These are phyloP conservation scores for Ammospiza maritima DNA, from an alignment of 2,797 vertebrate species.

Conservation along the genomic window DNA sequence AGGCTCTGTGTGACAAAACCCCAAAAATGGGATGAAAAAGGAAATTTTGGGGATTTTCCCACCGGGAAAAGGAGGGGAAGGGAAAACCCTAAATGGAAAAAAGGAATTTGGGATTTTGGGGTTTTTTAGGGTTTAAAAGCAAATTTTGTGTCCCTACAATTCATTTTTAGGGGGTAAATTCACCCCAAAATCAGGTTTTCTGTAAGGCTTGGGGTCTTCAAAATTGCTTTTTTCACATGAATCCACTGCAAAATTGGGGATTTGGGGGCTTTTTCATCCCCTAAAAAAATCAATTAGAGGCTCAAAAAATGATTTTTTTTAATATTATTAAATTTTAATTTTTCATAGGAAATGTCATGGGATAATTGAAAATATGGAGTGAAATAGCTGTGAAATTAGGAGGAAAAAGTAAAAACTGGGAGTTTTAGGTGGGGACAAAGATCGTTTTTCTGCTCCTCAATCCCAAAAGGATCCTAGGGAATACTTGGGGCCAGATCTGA, in stretches of 20 bases:
- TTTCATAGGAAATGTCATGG: not conserved
- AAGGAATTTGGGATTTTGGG: not conserved
- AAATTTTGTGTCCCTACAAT: not conserved
- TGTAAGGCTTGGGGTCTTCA: not conserved
- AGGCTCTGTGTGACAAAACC: not conserved
- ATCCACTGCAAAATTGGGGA: not conserved
- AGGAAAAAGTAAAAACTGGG: not conserved
- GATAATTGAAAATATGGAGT: not conserved
- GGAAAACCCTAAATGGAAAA: not conserved
- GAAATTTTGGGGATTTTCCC: not conserved
- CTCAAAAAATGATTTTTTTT: fast-evolving
- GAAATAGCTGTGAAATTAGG: not conserved
- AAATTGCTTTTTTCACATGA: fast-evolving
- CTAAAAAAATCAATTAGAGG: not conserved
- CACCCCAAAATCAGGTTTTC: fast-evolving
- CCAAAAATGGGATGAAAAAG: not conserved
- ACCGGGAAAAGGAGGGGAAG: fast-evolving
- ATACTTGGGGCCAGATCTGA: not conserved
- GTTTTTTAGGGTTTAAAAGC: not conserved
- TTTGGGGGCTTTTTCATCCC: not conserved
- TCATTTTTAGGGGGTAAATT: not conserved
- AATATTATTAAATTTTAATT: not conserved
- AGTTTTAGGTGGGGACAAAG: not conserved
- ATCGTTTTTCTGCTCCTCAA: not conserved
- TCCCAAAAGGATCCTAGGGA: not conserved